Conservation (phyloP, 2,113 vertebrate genomes). For the Amphilophus citrinellus region DNA sequence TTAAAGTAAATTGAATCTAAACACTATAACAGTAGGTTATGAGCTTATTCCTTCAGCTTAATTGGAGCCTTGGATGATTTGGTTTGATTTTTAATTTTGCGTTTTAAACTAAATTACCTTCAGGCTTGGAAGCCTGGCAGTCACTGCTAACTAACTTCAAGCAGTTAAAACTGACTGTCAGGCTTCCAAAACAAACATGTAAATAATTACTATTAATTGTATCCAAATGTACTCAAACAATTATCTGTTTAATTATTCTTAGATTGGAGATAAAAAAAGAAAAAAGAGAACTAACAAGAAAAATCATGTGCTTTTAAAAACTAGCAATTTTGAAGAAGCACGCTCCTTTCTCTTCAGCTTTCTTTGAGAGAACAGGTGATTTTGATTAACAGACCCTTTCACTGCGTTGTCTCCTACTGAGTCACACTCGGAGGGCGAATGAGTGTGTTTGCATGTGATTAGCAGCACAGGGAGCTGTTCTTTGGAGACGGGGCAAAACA, state of each 20-base stretch:
- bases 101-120: slow-evolving; percentile 7
- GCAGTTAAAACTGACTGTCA: not conserved
- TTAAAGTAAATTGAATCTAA: slow-evolving; percentile 12
- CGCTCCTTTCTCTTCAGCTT: not conserved
- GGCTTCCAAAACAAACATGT: not conserved
- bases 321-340: not conserved
- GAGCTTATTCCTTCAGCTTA: not conserved
- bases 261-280: not conserved
- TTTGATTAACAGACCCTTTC: slow-evolving; percentile 51
- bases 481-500: slow-evolving; percentile 57
- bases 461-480: slow-evolving; percentile 58
- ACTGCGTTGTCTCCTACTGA: slow-evolving; percentile 30
- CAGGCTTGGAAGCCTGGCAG: not conserved
- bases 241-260: not conserved
- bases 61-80: not conserved
- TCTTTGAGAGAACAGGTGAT: slow-evolving; percentile 45
- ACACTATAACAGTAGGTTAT: not conserved
- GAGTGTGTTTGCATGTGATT: slow-evolving; percentile 70
- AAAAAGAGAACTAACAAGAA: not conserved
- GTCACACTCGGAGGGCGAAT: slow-evolving; percentile 62
- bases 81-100: slow-evolving; percentile 13
- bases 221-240: not conserved
- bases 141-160: not conserved
- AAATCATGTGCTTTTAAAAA: slow-evolving; percentile 13
- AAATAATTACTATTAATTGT: not conserved